Conservation (phyloP, 2,113 vertebrate species). For the Coptodon rendalli region DNA sequence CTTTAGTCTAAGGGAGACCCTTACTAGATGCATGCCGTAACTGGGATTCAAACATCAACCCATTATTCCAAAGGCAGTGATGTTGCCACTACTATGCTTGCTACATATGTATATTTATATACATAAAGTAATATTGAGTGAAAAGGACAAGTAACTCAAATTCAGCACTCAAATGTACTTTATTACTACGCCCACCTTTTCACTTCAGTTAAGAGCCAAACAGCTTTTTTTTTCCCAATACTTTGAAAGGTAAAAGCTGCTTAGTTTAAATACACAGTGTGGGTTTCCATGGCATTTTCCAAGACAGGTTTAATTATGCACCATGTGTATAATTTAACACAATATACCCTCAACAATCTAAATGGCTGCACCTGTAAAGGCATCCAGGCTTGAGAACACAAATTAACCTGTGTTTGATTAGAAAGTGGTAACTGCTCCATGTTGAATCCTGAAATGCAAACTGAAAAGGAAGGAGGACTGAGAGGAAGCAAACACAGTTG, state of each 20-base stretch:
- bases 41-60: not conserved
- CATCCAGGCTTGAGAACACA: not conserved
- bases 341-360: not conserved
- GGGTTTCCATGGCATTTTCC: conserved; percentile 7
- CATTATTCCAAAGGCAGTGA: not conserved
- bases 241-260: not conserved
- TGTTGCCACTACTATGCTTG: not conserved
- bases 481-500: not conserved
- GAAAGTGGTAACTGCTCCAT: not conserved
- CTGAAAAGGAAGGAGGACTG: not conserved
- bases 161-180: not conserved
- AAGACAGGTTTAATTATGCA: conserved; percentile 1
- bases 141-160: not conserved
- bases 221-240: not conserved
- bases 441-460: conserved; percentile 7
- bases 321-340: conserved; percentile 32
- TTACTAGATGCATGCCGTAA: not conserved
- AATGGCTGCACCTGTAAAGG: conserved; percentile 8
- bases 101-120: not conserved
- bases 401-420: conserved; percentile 34
- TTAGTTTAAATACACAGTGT: not conserved
- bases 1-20: not conserved
- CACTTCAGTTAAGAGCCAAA: not conserved
- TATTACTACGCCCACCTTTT: not conserved
- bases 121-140: not conserved